Conservation (phyloP, 2,797 vertebrate species). For the Sternotherus odoratus region DNA sequence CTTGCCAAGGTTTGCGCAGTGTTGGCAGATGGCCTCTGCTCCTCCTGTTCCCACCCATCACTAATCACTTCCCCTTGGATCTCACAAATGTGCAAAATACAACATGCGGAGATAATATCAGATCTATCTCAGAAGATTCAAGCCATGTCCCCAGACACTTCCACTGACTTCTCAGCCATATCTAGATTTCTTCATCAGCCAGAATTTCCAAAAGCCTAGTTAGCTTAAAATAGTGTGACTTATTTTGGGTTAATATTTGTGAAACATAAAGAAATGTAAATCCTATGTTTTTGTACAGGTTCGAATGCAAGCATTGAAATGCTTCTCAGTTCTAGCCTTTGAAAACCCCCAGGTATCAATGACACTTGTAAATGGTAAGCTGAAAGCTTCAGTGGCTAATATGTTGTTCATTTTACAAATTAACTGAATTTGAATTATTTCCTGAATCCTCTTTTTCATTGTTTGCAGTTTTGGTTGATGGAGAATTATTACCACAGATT, state of each 20-base stretch:
- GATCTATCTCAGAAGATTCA: background rate
- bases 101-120: background rate
- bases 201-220: background rate
- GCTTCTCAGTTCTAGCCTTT: slow-evolving; percentile 97
- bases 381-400: slow-evolving; percentile 35
- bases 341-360: slow-evolving; percentile 98
- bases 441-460: slow-evolving; percentile 52
- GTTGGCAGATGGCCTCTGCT: background rate
- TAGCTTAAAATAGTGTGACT: background rate
- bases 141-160: background rate
- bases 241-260: slow-evolving; percentile 8
- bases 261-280: slow-evolving; percentile 28
- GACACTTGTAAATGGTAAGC: slow-evolving; percentile 97
- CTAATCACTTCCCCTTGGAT: background rate
- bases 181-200: slow-evolving; percentile 25
- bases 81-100: background rate
- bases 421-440: slow-evolving; percentile 55
- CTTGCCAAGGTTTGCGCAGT: background rate
- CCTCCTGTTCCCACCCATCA: background rate
- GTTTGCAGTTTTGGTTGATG: slow-evolving; percentile 92
- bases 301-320: slow-evolving; percentile 98
- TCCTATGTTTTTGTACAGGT: slow-evolving; percentile 83
- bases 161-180: background rate
- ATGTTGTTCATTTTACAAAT: background rate
- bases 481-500: slow-evolving; percentile 95